These are phyloP conservation scores for Mongoloraphidia duomilia DNA, from an alignment of 2,888 invertebrate species.

Conservation along the genomic window DNA sequence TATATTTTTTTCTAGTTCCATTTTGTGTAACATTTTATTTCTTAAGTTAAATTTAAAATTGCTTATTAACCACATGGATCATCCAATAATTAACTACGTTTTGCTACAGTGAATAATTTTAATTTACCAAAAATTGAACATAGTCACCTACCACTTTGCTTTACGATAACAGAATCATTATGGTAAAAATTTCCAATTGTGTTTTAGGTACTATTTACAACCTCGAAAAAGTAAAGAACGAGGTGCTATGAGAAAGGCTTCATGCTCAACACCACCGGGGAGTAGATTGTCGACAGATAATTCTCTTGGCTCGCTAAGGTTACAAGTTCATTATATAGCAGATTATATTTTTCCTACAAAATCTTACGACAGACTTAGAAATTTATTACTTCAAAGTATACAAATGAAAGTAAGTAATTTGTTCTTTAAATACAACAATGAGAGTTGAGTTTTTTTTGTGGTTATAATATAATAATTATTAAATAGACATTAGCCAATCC, in stretches of 20 bases:
- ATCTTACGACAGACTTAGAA: constrained; percentile 64
- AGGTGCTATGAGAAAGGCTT: constrained; percentile 23
- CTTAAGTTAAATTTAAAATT: no score
- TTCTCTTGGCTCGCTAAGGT: constrained; percentile 65
- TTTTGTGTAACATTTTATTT: no score
- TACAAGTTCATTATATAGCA: constrained; percentile 76
- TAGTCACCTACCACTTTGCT: no score
- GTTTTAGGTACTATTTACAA: constrained; percentile 58
- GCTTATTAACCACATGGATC: no score
- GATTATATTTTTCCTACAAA: constrained; percentile 78
- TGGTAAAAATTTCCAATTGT: background rate
- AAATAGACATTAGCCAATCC: no score
- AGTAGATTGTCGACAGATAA: constrained; percentile 51
- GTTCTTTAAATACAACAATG: background rate
- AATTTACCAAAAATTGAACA: no score
- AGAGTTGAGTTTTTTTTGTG: no score
- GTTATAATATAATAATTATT: no score
- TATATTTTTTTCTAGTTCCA: no score
- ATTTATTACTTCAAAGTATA: constrained; percentile 59
- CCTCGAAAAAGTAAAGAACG: constrained; percentile 50
- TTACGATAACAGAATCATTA: no score
- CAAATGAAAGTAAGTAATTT: constrained; percentile 39
- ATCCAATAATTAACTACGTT: no score
- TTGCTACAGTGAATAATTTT: no score
- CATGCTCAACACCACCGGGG: constrained; percentile 61